Evolutionary conservation across 35 echinoderm and acorn worm genomes (phyloP).

Genomic region (Patiria miniata): DNA sequence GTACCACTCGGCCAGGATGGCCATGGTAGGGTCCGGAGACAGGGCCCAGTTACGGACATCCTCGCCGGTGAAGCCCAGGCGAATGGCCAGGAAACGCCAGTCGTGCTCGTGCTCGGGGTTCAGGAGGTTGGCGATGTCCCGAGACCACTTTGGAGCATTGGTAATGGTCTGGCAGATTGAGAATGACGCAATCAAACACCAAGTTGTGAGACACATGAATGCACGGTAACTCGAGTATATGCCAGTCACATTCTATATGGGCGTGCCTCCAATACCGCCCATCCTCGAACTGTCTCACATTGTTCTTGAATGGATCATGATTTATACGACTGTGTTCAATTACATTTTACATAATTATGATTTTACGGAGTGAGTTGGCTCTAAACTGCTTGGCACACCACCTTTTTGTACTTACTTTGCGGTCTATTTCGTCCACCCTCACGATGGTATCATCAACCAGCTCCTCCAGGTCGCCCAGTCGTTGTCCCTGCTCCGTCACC

Average conservation of each 20-base stretch:
- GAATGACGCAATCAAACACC: too few relatives aligned
- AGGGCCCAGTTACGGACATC: constrained; percentile 96
- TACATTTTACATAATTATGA: too few relatives aligned
- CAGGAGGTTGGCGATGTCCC: constrained; percentile 89
- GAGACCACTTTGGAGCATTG: constrained; percentile 94
- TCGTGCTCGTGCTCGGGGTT: constrained; percentile 87
- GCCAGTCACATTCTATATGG: too few relatives aligned
- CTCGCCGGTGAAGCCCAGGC: constrained; percentile 83
- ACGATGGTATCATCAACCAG: constrained; percentile 83
- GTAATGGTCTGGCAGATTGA: constrained; percentile 82
- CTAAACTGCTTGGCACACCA: neutral
- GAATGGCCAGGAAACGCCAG: constrained; percentile 86
- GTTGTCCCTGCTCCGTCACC: constrained; percentile 77
- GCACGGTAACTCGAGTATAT: too few relatives aligned
- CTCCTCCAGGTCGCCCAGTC: constrained; percentile 75
- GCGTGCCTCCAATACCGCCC: too few relatives aligned
- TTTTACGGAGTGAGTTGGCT: too few relatives aligned
- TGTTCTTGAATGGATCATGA: too few relatives aligned
- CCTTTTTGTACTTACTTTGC: constrained; percentile 63
- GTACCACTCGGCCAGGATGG: constrained; percentile 95
- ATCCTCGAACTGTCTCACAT: too few relatives aligned
- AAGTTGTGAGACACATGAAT: too few relatives aligned
- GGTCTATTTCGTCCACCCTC: constrained; percentile 92
- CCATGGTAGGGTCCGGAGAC: constrained; percentile 95
- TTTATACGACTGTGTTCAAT: too few relatives aligned